Percentiles rank a stretch among this genome's conserved stretches.
Conservation (phyloP, 1,140 invertebrate species). For the Drosophila bocqueti region DNA sequence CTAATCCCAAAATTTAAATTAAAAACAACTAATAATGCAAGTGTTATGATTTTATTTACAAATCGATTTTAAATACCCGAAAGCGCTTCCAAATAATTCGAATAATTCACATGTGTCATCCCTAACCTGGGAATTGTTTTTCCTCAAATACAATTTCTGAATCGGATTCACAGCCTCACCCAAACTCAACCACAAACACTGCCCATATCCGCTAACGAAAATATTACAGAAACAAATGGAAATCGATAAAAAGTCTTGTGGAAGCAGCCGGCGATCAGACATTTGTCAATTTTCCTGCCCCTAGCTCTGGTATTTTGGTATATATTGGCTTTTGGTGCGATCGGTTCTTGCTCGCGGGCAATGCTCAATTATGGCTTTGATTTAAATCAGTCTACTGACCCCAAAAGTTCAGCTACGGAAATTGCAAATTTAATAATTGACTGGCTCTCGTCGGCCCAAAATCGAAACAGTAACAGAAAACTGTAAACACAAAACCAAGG, state of each 20-base stretch:
- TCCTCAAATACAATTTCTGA: slow-evolving; percentile 3
- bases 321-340: slow-evolving; percentile 12
- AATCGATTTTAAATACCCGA: no score
- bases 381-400: slow-evolving; percentile 85
- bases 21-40: no score
- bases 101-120: background rate
- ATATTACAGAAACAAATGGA: background rate
- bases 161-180: slow-evolving; percentile 54
- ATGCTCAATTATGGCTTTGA: slow-evolving; percentile 83
- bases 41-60: no score
- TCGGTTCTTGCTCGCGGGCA: slow-evolving; percentile 42
- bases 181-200: slow-evolving; percentile 49
- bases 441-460: slow-evolving; percentile 55
- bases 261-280: slow-evolving; percentile 35
- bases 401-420: slow-evolving; percentile 85
- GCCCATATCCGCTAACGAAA: slow-evolving; percentile 58
- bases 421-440: slow-evolving; percentile 85
- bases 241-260: slow-evolving; percentile 12
- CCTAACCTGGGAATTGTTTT: slow-evolving; percentile 2
- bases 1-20: no score
- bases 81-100: background rate
- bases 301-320: slow-evolving; percentile 50
- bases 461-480: slow-evolving; percentile 29
- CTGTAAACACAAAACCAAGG: slow-evolving; percentile 60
- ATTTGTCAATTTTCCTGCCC: slow-evolving; percentile 72